These are phyloP conservation scores for Brachypteracias leptosomus DNA, from an alignment of 2,113 vertebrate species.

Conservation along the genomic window DNA sequence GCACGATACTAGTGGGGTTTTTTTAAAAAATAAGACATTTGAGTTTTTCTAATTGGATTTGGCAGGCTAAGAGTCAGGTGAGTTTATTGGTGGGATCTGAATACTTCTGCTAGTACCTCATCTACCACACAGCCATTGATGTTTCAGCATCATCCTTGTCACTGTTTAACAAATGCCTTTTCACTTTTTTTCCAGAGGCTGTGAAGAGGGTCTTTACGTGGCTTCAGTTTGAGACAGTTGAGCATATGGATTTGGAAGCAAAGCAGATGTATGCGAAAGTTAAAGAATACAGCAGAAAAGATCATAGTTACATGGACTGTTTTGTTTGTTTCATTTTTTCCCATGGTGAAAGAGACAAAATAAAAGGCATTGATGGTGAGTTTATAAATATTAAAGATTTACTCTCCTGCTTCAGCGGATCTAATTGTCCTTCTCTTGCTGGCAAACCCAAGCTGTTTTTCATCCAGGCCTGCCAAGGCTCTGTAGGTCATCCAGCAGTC, in stretches of 20 bases:
- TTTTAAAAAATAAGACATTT: not conserved
- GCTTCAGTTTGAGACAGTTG: constrained; percentile 73
- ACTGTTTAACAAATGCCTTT: constrained; percentile 1
- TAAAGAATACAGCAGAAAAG: not conserved
- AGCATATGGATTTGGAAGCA: constrained; percentile 58
- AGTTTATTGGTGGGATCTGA: not conserved
- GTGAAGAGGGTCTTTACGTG: constrained; percentile 62
- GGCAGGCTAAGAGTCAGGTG: not conserved
- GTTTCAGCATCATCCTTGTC: not conserved
- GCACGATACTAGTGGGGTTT: not conserved
- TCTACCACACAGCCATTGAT: not conserved
- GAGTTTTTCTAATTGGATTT: not conserved
- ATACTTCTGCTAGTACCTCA: not conserved
- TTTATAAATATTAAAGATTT: constrained; percentile 57
- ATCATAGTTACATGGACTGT: constrained; percentile 71
- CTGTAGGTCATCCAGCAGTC: not conserved
- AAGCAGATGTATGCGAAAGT: constrained; percentile 10
- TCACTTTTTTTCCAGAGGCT: constrained; percentile 52
- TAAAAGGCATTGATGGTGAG: constrained; percentile 70
- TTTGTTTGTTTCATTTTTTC: constrained; percentile 81
- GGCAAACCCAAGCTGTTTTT: constrained; percentile 79
- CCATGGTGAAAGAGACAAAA: constrained; percentile 71
- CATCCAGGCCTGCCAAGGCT: constrained; percentile 77
- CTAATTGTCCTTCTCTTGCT: constrained; percentile 55
- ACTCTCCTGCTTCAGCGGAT: constrained; percentile 69